Evolutionary conservation across 1,140 invertebrate species (phyloP).

Genomic region (Formica exsecta): DNA sequence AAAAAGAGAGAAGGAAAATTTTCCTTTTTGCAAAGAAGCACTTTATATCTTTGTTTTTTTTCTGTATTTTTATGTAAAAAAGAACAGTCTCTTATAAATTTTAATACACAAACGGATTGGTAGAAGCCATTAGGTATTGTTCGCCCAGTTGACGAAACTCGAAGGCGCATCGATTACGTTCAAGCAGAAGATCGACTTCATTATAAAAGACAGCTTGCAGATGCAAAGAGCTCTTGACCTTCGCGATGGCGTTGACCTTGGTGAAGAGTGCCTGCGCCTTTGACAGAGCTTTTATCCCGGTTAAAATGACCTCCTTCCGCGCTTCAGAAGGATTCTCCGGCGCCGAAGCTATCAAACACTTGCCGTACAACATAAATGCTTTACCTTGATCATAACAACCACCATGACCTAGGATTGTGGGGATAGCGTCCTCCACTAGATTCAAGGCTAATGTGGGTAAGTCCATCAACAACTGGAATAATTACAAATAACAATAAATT

Average conservation of each 20-base stretch:
- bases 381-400: conserved; percentile 93
- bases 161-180: conserved; percentile 91
- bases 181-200: conserved; percentile 88
- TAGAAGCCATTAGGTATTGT: conserved; percentile 87
- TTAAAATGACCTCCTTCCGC: conserved; percentile 87
- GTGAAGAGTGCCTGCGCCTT: conserved; percentile 90
- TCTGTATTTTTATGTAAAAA: neutral
- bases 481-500: conserved; percentile 29
- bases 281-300: conserved; percentile 89
- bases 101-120: conserved; percentile 78
- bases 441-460: conserved; percentile 91
- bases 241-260: conserved; percentile 91
- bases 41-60: neutral
- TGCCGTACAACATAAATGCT: conserved; percentile 89
- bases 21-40: neutral
- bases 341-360: conserved; percentile 90
- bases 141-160: conserved; percentile 91
- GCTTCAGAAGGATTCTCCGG: conserved; percentile 81
- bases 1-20: too few relatives aligned
- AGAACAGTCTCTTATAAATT: neutral
- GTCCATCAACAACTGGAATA: conserved; percentile 89
- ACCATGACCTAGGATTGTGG: conserved; percentile 92
- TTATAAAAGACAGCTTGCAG: conserved; percentile 89
- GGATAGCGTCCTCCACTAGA: conserved; percentile 90
- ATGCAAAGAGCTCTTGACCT: conserved; percentile 91